phyloP scores from a whole-genome alignment of 2,888 invertebrate genomes.

The Unio pictorum region DNA sequence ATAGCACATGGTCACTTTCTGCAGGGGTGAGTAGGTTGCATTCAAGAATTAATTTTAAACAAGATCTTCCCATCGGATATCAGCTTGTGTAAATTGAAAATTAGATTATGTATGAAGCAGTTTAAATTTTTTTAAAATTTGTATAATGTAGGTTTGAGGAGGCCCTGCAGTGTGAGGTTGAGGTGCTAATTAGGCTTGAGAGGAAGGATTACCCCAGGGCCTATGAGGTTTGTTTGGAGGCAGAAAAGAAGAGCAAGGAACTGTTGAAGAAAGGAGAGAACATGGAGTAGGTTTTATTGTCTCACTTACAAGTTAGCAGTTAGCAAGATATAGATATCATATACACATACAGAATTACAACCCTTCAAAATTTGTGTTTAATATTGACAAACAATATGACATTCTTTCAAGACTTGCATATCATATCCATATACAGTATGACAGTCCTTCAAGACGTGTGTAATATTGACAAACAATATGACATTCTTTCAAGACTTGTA shows the following conservation, averaged over 20 bases:
- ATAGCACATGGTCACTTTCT: too few relatives aligned
- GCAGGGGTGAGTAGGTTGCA: too few relatives aligned
- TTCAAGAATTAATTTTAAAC: too few relatives aligned
- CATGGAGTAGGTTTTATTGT: slow-evolving; percentile 25
- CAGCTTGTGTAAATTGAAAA: neutral
- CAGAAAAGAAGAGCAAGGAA: slow-evolving; percentile 32
- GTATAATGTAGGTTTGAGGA: slow-evolving; percentile 52
- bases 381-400: neutral
- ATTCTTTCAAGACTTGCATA: neutral
- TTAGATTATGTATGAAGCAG: neutral
- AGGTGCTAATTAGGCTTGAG: slow-evolving; percentile 63
- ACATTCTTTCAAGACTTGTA: neutral
- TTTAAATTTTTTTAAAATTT: neutral
- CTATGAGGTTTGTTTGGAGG: slow-evolving; percentile 51
- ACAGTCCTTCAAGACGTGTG: neutral
- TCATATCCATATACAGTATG: neutral
- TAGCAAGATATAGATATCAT: neutral
- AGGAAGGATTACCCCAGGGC: slow-evolving; percentile 64
- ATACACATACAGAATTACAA: neutral
- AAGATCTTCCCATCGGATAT: too few relatives aligned
- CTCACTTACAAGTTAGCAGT: neutral
- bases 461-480: too few relatives aligned
- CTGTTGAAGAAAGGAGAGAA: slow-evolving; percentile 29
- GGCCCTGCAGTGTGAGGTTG: slow-evolving; percentile 65
- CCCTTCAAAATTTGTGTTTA: neutral